These are phyloP conservation scores for Heterodera carotae DNA, from an alignment of 1,140 invertebrate species.

Conservation along the genomic window DNA sequence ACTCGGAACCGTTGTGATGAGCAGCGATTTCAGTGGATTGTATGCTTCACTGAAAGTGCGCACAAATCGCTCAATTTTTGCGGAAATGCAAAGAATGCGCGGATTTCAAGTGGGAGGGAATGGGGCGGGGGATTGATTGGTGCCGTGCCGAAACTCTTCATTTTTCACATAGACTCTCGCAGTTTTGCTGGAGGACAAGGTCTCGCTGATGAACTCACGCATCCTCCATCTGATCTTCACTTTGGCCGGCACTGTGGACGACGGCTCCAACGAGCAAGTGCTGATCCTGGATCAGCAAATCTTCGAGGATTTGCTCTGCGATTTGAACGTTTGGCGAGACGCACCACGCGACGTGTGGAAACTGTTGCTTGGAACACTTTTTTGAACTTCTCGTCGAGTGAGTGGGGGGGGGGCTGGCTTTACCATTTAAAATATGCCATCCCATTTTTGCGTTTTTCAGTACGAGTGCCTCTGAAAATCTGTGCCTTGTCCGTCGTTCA, in stretches of 20 bases:
- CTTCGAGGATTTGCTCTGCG: conserved; percentile 91
- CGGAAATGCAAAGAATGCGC: conserved; percentile 62
- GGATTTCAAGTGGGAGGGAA: conserved; percentile 70
- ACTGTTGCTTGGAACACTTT: conserved; percentile 89
- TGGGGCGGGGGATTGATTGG: too few species aligned
- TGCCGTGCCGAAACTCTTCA: not conserved
- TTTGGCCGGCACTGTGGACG: conserved; percentile 86
- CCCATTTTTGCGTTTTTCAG: not conserved
- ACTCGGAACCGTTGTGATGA: conserved; percentile 88
- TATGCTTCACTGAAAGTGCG: conserved; percentile 95
- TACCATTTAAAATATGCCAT: not conserved
- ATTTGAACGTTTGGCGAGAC: conserved; percentile 78
- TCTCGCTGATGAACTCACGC: conserved; percentile 87
- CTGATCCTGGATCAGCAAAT: conserved; percentile 86
- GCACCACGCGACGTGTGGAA: conserved; percentile 79
- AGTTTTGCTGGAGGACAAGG: conserved; percentile 89
- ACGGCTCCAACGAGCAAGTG: conserved; percentile 81
- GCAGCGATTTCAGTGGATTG: conserved; percentile 91
- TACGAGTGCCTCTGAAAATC: conserved; percentile 81
- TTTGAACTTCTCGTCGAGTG: conserved; percentile 87
- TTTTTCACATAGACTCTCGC: conserved; percentile 74
- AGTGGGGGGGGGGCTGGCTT: conserved; percentile 67
- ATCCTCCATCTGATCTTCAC: conserved; percentile 93
- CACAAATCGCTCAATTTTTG: conserved; percentile 74
- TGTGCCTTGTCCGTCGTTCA: conserved; percentile 77